phyloP scores from a whole-genome alignment of 2,888 invertebrate genomes.

The Cantharis lateralis region DNA sequence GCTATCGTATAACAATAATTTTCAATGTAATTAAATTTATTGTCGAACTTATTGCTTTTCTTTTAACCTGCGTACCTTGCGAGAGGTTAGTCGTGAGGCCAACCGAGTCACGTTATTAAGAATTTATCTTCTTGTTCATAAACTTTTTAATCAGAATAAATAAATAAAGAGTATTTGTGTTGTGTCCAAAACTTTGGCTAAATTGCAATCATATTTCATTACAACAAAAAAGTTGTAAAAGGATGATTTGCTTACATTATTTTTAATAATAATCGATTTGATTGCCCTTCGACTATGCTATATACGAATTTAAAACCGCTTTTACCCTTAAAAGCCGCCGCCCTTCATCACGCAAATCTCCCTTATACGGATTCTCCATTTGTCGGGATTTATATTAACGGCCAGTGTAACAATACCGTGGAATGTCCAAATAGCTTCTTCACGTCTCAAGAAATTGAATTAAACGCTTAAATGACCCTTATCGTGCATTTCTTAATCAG shows the following conservation, averaged over 20 bases:
- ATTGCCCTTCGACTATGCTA: background rate
- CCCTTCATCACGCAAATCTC: background rate
- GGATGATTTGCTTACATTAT: background rate
- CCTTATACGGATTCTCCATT: background rate
- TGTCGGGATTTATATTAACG: background rate
- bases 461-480: background rate
- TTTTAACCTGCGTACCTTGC: constrained; percentile 8
- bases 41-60: constrained; percentile 9
- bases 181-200: constrained; percentile 1
- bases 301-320: background rate
- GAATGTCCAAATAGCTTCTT: background rate
- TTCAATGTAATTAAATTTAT: constrained; percentile 19
- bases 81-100: constrained; percentile 4
- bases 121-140: constrained; percentile 12
- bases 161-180: constrained; percentile 4
- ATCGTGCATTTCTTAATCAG: background rate
- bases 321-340: background rate
- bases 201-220: background rate
- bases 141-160: constrained; percentile 7
- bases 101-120: constrained; percentile 13
- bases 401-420: background rate
- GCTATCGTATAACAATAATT: constrained; percentile 2
- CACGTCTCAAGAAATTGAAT: background rate
- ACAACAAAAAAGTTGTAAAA: too few species aligned
- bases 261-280: background rate